Conservation (phyloP, 2,888 invertebrate species). For the Philereme transversata region DNA sequence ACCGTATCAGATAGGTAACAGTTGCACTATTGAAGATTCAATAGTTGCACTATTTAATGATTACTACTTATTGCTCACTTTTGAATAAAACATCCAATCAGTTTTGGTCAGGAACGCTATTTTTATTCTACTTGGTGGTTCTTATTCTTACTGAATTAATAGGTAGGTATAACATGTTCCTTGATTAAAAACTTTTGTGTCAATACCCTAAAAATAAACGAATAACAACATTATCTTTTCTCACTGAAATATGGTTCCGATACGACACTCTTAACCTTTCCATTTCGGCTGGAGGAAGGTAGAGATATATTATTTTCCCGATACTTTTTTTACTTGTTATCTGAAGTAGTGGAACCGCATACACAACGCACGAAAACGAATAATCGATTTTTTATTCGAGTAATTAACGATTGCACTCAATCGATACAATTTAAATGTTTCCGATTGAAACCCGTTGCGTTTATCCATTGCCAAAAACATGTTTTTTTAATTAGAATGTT, state of each 20-base stretch:
- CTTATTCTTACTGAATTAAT: slow-evolving; percentile 20
- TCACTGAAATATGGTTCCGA: slow-evolving; percentile 54
- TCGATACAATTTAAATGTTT: slow-evolving; percentile 62
- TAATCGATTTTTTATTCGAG: slow-evolving; percentile 33
- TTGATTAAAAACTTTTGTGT: slow-evolving; percentile 40
- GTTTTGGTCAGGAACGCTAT: slow-evolving; percentile 4
- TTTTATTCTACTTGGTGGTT: slow-evolving; percentile 19
- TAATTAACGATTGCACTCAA: slow-evolving; percentile 63
- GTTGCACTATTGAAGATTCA: slow-evolving; percentile 7
- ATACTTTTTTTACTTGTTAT: slow-evolving; percentile 44
- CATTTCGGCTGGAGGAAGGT: slow-evolving; percentile 48
- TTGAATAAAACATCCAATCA: slow-evolving; percentile 11
- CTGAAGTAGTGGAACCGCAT: slow-evolving; percentile 47
- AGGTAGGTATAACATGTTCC: slow-evolving; percentile 14
- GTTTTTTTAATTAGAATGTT: slow-evolving; percentile 44
- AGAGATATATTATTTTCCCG: slow-evolving; percentile 41
- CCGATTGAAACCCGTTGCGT: slow-evolving; percentile 59
- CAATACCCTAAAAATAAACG: slow-evolving; percentile 43
- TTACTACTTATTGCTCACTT: slow-evolving; percentile 21
- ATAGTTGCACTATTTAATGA: slow-evolving; percentile 4
- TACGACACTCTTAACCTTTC: slow-evolving; percentile 55
- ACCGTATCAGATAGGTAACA: slow-evolving; percentile 10
- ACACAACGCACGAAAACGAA: slow-evolving; percentile 41
- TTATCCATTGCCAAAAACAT: slow-evolving; percentile 44
- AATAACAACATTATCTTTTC: slow-evolving; percentile 57